These are phyloP conservation scores for Parasteatoda lunata DNA, from an alignment of 2,888 invertebrate genomes.

Conservation along the genomic window DNA sequence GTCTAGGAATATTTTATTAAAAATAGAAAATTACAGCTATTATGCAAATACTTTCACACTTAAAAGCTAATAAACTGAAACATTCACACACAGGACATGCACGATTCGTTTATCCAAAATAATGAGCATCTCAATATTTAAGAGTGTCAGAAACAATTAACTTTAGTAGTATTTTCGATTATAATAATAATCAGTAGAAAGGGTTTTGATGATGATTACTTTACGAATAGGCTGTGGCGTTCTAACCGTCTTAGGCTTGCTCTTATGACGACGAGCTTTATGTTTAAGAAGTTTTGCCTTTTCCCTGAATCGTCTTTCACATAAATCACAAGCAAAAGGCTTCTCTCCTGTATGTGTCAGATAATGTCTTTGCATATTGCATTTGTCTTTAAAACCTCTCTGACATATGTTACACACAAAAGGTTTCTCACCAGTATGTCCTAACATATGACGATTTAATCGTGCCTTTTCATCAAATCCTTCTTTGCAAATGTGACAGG, in stretches of 20 bases:
- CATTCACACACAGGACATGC: no score
- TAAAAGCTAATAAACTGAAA: no score
- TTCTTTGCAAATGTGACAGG: constrained; percentile 59
- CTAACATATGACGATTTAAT: constrained; percentile 59
- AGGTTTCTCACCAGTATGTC: constrained; percentile 61
- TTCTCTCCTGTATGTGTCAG: constrained; percentile 65
- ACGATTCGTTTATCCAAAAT: constrained; percentile 25
- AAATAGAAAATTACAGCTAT: no score
- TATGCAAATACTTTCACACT: no score
- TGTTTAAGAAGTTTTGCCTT: constrained; percentile 63
- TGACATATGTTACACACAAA: constrained; percentile 54
- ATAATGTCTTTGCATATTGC: constrained; percentile 62
- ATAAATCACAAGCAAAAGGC: constrained; percentile 57
- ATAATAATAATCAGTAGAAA: constrained; percentile 56
- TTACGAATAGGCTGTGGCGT: constrained; percentile 50
- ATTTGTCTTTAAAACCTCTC: constrained; percentile 62
- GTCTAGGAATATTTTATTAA: no score
- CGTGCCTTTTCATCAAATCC: constrained; percentile 65
- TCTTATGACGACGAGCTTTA: constrained; percentile 43
- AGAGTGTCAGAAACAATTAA: constrained; percentile 1
- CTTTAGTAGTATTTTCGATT: constrained; percentile 60
- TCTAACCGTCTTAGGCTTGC: constrained; percentile 26
- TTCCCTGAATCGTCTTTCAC: constrained; percentile 59
- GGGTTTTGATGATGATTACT: constrained; percentile 62
- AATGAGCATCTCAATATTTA: constrained; percentile 22